Base-by-base conservation (phyloP, 2,113 vertebrate species). In the Heloderma charlesbogerti region DNA sequence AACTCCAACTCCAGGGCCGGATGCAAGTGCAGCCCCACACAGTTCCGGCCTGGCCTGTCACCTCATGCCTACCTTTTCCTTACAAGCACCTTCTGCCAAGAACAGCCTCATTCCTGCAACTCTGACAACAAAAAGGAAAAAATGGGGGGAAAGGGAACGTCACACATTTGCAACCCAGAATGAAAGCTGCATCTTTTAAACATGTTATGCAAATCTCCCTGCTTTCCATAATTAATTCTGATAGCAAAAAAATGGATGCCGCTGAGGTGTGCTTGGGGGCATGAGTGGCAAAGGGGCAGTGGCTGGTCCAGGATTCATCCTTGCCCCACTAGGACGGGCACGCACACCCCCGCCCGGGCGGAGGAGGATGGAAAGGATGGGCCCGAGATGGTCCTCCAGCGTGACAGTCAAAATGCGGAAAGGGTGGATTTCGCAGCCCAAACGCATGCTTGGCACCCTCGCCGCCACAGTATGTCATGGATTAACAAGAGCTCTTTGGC, bases 401-500 rank as follows among this genome's bases (percentile, higher is more conserved):
- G 29, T 37, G 40, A 31, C 75, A 71, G 84, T 86, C n/a, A 69
- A 37, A 86, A 54, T 80, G 81, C 84, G 78, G 2, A 90, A 78
- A 84, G 88, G 75, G 75, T 87, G 54, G 69, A 40, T 54, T 80
- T 4, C 8, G 0, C 43, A 91, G 89, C 91, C 31, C 1, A 40
- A 78, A 1, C 0, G 63, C 93, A 93, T 34, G 94, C 91, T 90
- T 20, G 0, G 79, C 0, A 91, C 92, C 92, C 91, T 90, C 88
- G 0, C 0, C 18, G 92, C 88, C 18, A 45, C 0, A 57, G 92
- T 67, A 74, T 63, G 84, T 94, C 54, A 87, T 60, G 45, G 91
- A 82, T 92, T 91, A 31, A 88, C 71, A 89, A 93, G 91, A 54
- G 43, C 92, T 89, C 94, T 94, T 91, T 94, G 95, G 96, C 94